Evolutionary conservation across 2,797 vertebrate species (phyloP), one percentile per base, ranked within the genome.

Genomic region (Oreortyx pictus): DNA sequence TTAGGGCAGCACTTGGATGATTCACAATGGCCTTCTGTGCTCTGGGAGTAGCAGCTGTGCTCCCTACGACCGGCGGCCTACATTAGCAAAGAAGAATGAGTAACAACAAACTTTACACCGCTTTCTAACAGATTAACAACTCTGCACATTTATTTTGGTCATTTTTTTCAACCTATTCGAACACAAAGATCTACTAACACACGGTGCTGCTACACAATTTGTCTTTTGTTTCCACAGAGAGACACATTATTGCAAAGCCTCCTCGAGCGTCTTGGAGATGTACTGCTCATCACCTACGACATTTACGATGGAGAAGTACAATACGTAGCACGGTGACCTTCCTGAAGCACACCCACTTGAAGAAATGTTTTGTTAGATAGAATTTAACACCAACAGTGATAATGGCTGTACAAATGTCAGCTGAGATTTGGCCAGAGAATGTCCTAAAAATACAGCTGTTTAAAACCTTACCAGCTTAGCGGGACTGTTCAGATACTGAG

Each of bases 1-100:
- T 99, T 81, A 99, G 98, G 92, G 99, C 99, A 96, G 99, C 99
- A 89, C 99, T 99, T 46, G 99, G 99, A 97, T 99, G 99, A 98
- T 99, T 99, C 97, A 98, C 99, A 96, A 99, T 99, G 93, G 99
- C 98, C 98, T 99, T 99, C 86, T 99, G 99, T 95, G 99, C 97
- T 98, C 99, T 98, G 44, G 98, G 98, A 96, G 98, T 96, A 52
- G 98, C 98, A 92, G 98, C 96, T 93, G 98, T 96, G 97, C 98
- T 97, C 93, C 98, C 98, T 68, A 92, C 97, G 94, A 98, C 95
- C 87, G 98, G 98, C 96, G 98, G 98, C 98, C 99, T 99, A 83
- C 5, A 94, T 75, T 65, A 74, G 93, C n/a, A 93, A 90, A 93
- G 54, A 85, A 77, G 41, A 93, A 49, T 74, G 62, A 82, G 82